These are phyloP conservation scores for Enteromius treurensis DNA, from an alignment of 2,797 vertebrate genomes.

Conservation along the genomic window DNA sequence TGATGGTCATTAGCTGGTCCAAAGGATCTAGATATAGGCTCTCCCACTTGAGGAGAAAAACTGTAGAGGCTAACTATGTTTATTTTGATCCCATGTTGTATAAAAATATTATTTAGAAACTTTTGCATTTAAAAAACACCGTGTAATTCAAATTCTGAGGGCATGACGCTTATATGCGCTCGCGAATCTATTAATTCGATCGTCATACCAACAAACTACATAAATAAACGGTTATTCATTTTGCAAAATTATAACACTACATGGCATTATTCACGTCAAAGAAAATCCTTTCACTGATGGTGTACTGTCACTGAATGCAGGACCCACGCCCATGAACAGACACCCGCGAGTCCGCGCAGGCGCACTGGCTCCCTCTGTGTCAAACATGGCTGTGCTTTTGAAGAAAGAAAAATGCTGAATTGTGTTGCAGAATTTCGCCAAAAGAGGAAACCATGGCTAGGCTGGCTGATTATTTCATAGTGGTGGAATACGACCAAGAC, in stretches of 20 bases:
- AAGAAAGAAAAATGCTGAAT: conserved; percentile 93
- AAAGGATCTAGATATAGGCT: no score
- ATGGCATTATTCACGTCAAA: not conserved
- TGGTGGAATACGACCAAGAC: conserved; percentile 94
- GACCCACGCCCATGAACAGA: conserved; percentile 79
- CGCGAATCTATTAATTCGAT: not conserved
- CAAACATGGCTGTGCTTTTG: conserved; percentile 96
- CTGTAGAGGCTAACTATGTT: not conserved
- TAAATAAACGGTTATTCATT: no score
- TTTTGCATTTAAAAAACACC: not conserved
- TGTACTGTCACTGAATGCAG: not conserved
- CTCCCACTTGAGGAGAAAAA: not conserved
- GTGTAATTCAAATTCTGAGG: not conserved
- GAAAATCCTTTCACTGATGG: not conserved
- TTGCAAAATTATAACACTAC: not conserved
- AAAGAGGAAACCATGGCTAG: conserved; percentile 89
- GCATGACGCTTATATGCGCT: not conserved
- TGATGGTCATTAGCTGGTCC: not conserved
- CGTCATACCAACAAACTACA: not conserved
- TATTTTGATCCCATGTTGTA: no score
- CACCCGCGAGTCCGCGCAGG: conserved; percentile 78
- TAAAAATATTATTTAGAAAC: not conserved
- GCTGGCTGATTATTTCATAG: conserved; percentile 95
- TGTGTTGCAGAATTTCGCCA: conserved; percentile 75
- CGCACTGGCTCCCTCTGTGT: conserved; percentile 85